Evolutionary conservation across 2,888 invertebrate genomes (phyloP).

Genomic region (Brassicogethes aeneus): DNA sequence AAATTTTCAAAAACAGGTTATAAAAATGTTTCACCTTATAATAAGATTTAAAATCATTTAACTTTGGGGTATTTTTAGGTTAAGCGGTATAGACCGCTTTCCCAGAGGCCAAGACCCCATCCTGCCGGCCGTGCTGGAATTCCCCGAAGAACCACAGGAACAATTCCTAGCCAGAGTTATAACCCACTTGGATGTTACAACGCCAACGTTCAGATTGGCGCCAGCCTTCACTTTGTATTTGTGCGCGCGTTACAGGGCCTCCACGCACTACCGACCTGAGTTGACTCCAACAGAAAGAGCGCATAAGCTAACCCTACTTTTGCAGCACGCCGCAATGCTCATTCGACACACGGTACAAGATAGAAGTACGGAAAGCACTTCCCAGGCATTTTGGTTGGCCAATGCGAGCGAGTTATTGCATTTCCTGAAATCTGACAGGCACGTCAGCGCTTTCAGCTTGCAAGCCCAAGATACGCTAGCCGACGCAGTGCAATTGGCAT

Average conservation of each 20-base stretch:
- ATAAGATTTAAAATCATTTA: no score
- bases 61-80: constrained; percentile 23
- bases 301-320: constrained; percentile 78
- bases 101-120: constrained; percentile 77
- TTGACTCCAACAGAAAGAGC: constrained; percentile 86
- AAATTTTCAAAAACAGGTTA: no score
- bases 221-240: constrained; percentile 96
- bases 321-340: constrained; percentile 84
- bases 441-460: constrained; percentile 84
- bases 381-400: constrained; percentile 93
- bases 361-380: constrained; percentile 75
- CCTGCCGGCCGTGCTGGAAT: constrained; percentile 89
- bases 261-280: constrained; percentile 89
- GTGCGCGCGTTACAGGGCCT: constrained; percentile 86
- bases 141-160: constrained; percentile 91
- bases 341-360: constrained; percentile 63
- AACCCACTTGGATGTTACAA: constrained; percentile 78
- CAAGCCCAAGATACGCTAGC: constrained; percentile 91
- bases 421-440: constrained; percentile 91
- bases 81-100: constrained; percentile 43
- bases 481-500: constrained; percentile 88
- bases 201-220: constrained; percentile 88
- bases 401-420: constrained; percentile 94
- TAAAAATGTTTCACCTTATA: no score
- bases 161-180: constrained; percentile 83